These are phyloP conservation scores for Stomorhina lunata DNA, from an alignment of 2,888 invertebrate species.

Conservation along the genomic window DNA sequence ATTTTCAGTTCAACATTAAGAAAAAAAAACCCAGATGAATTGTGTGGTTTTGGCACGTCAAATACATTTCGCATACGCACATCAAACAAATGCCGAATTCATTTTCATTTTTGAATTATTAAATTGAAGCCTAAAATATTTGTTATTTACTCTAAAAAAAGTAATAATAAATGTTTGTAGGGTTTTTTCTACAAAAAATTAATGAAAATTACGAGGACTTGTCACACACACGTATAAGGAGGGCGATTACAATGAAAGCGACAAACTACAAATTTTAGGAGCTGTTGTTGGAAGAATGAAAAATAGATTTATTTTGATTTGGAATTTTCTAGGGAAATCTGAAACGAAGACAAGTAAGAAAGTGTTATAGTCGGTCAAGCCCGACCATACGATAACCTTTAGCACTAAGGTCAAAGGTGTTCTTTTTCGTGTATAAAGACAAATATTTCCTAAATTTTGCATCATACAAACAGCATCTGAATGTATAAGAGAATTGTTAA, in stretches of 20 bases:
- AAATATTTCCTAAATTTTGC: too few species aligned
- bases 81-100: slow-evolving; percentile 33
- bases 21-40: slow-evolving; percentile 51
- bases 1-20: neutral
- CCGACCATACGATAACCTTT: too few species aligned
- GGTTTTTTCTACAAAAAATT: slow-evolving; percentile 22
- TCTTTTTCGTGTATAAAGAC: too few species aligned
- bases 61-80: slow-evolving; percentile 30
- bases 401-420: too few species aligned
- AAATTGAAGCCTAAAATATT: slow-evolving; percentile 24
- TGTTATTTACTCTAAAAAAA: slow-evolving; percentile 12
- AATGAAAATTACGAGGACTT: slow-evolving; percentile 48
- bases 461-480: too few species aligned
- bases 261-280: neutral
- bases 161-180: slow-evolving; percentile 16
- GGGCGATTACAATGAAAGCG: neutral
- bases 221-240: slow-evolving; percentile 49
- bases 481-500: too few species aligned
- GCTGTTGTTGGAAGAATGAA: too few species aligned
- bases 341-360: too few species aligned
- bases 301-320: too few species aligned
- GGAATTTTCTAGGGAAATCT: too few species aligned
- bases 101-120: slow-evolving; percentile 15
- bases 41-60: slow-evolving; percentile 63
- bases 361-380: too few species aligned